These are phyloP conservation scores for Drosophila eohydei DNA, from an alignment of 2,888 invertebrate species.

Conservation along the genomic window DNA sequence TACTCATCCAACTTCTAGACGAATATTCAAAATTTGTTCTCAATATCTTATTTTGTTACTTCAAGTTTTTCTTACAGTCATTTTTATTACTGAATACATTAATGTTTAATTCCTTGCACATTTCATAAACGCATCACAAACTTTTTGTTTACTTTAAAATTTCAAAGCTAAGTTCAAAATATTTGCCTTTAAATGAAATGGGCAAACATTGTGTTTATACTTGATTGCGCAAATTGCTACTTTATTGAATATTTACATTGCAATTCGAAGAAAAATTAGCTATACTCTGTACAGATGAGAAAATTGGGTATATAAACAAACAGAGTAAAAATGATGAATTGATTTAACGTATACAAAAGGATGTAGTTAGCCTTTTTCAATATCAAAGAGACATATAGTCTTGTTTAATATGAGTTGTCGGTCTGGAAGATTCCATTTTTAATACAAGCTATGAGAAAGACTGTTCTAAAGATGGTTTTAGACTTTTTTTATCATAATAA, in stretches of 20 bases:
- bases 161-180: not conserved
- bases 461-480: too few species aligned
- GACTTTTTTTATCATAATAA: too few species aligned
- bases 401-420: too few species aligned
- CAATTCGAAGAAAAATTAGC: constrained; percentile 13
- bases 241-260: constrained; percentile 36
- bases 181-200: constrained; percentile 13
- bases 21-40: too few species aligned
- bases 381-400: too few species aligned
- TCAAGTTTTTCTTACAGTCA: too few species aligned
- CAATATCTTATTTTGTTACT: too few species aligned
- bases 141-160: not conserved
- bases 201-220: constrained; percentile 2
- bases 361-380: too few species aligned
- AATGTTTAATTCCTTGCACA: not conserved
- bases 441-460: too few species aligned
- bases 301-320: not conserved
- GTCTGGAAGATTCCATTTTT: too few species aligned
- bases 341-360: too few species aligned
- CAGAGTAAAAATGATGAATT: too few species aligned
- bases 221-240: constrained; percentile 39
- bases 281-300: not conserved
- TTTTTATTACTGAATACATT: not conserved
- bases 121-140: not conserved
- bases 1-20: not conserved